Evolutionary conservation across 30 jellyfish, hydroid and myxozoan genomes (phyloP).

Genomic region (Mastigias papua): DNA sequence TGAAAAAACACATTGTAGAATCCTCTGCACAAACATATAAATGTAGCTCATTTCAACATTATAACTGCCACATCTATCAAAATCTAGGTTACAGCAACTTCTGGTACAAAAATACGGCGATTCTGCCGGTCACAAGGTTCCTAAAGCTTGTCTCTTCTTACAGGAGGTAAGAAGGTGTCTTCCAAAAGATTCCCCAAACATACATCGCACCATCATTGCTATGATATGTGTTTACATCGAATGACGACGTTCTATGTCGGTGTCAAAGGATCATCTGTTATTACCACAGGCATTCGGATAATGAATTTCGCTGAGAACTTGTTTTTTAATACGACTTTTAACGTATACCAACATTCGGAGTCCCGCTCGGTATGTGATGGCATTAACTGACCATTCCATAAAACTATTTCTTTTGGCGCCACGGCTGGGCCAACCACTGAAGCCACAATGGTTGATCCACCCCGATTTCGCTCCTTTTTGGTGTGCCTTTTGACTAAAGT

Average conservation of each 20-base stretch:
- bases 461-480: neutral
- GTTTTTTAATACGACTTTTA: slow-evolving; percentile 12
- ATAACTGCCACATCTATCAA: too few relatives aligned
- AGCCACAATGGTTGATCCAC: slow-evolving; percentile 17
- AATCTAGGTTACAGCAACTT: too few relatives aligned
- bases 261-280: slow-evolving; percentile 4
- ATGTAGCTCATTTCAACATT: too few relatives aligned
- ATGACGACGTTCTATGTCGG: neutral
- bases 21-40: too few relatives aligned
- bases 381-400: slow-evolving; percentile 42
- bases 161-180: too few relatives aligned
- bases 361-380: slow-evolving; percentile 3
- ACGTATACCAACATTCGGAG: slow-evolving; percentile 50
- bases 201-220: too few relatives aligned
- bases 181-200: too few relatives aligned
- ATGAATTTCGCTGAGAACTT: neutral
- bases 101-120: too few relatives aligned
- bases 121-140: too few relatives aligned
- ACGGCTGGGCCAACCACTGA: slow-evolving; percentile 70
- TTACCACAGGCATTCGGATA: neutral
- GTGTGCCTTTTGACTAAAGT: slow-evolving; percentile 27
- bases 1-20: too few relatives aligned
- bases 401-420: slow-evolving; percentile 59
- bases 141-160: too few relatives aligned
- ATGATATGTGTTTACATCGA: neutral